Base-by-base conservation (phyloP, 2,113 vertebrate genomes). In the Rhagologus leucostigma region DNA sequence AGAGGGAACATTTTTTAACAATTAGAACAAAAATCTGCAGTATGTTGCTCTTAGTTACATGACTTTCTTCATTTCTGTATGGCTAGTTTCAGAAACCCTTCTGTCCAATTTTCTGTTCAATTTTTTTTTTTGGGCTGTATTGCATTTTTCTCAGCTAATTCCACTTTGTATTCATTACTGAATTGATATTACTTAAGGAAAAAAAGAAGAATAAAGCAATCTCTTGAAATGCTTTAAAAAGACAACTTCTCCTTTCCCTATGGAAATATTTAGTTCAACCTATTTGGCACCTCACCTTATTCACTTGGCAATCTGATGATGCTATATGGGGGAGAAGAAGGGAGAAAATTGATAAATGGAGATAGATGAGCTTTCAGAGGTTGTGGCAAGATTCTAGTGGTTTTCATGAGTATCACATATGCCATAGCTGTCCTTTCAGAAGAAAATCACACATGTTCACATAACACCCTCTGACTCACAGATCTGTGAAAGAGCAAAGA, bases 1-100 rank as follows among this genome's bases (percentile, higher is more conserved):
- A 78, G 91, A 97, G 60, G 87, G 65, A 94, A 95, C 50, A 90
- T 94, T 97, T 96, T 90, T 97, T 55, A 97, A 95, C 90, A 97
- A 84, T 95, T 77, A 55, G 52, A 78, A 88, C 57, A 97, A 95
- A 97, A 95, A 91, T 94, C 33, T 82, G 39, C 39, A 85, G 14
- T 71, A 57, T 85, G 77, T 83, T 95, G 76, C 46, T 97, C 73
- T 91, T 88, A 77, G 89, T 96, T 87, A 84, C 70, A 59, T n/a
- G 37, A 49, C n/a, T 89, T 89, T 84, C n/a, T 55, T 92, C 1
- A 75, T 87, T 89, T 89, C 50, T 76, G 30, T 53, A 42, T 62
- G 92, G 37, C 29, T 71, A n/a, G 65, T 94, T 93, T 95, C 75
- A 85, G 42, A 94, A 96, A 64, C 14, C 13, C 17, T 90, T 70